Percentiles rank a stretch among this genome's conserved stretches.
These are phyloP conservation scores for Leptinotarsa juncta DNA, from an alignment of 2,888 invertebrate species.

Conservation along the genomic window DNA sequence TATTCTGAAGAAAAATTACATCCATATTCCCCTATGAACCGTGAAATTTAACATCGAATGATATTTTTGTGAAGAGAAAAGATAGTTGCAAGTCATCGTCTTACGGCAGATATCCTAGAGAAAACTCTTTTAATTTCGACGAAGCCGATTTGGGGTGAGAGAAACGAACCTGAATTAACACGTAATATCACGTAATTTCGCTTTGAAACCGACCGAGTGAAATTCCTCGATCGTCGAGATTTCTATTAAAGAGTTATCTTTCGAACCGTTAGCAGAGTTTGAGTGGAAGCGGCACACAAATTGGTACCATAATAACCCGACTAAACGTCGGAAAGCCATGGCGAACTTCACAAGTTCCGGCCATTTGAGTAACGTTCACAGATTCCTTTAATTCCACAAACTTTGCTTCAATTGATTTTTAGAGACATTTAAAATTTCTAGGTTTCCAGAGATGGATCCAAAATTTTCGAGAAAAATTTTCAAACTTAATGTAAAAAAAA, in stretches of 20 bases:
- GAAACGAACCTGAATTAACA: conserved; percentile 32
- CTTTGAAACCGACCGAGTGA: conserved; percentile 23
- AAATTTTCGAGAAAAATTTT: too few species aligned
- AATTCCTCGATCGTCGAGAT: conserved; percentile 31
- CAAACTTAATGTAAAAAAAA: too few species aligned
- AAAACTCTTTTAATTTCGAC: neutral
- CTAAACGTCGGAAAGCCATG: conserved; percentile 39
- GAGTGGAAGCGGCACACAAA: conserved; percentile 20
- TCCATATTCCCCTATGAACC: too few species aligned
- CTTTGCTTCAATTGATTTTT: conserved; percentile 52
- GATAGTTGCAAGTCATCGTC: neutral
- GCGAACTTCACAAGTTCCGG: conserved; percentile 53
- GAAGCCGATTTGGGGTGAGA: neutral
- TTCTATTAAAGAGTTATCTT: conserved; percentile 40
- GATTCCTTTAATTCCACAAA: conserved; percentile 55
- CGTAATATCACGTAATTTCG: conserved; percentile 29
- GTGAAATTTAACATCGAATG: too few species aligned
- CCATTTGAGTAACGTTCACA: conserved; percentile 58
- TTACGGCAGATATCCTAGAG: neutral
- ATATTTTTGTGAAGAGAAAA: neutral
- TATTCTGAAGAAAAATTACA: too few species aligned
- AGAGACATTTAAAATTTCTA: conserved; percentile 47
- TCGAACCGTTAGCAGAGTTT: conserved; percentile 32
- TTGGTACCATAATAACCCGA: conserved; percentile 32
- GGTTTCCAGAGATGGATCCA: neutral